Conservation (phyloP, 2,113 vertebrate species). For the Hydrochoerus hydrochaeris region DNA sequence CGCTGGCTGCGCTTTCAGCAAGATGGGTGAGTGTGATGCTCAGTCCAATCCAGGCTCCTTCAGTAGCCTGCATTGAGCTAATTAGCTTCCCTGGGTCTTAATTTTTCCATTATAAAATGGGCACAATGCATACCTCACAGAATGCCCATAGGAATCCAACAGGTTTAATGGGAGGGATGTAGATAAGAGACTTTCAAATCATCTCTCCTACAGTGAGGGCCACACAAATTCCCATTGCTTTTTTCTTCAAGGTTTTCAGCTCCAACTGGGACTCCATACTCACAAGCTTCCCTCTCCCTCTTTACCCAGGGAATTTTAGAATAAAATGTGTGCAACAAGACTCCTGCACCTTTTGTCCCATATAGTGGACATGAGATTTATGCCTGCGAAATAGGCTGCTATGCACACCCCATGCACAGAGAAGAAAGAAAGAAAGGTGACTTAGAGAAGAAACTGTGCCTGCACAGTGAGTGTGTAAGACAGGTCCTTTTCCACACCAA, state of each 20-base stretch:
- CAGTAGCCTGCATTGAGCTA: not conserved
- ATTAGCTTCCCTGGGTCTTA: not conserved
- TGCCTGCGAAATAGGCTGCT: accelerated
- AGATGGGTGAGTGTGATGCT: not conserved
- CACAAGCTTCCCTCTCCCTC: not conserved
- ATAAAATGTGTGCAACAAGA: not conserved
- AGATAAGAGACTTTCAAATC: not conserved
- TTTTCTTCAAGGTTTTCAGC: not conserved
- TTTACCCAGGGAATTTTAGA: not conserved
- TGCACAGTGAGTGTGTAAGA: not conserved
- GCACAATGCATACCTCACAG: not conserved
- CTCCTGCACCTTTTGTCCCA: not conserved
- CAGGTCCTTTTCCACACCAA: not conserved
- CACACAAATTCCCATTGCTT: not conserved
- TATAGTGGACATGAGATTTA: not conserved
- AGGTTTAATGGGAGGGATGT: not conserved
- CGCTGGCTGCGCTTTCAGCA: not conserved
- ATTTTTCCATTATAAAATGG: not conserved
- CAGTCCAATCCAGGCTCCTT: too few relatives aligned
- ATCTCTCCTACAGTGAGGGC: accelerated
- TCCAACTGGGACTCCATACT: not conserved
- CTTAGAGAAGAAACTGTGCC: not conserved
- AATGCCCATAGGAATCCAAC: not conserved
- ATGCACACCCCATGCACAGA: not conserved
- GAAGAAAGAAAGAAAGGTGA: not conserved